Base-by-base conservation (phyloP, 64 coral and sea anemone genomes). In the Porites lutea region DNA sequence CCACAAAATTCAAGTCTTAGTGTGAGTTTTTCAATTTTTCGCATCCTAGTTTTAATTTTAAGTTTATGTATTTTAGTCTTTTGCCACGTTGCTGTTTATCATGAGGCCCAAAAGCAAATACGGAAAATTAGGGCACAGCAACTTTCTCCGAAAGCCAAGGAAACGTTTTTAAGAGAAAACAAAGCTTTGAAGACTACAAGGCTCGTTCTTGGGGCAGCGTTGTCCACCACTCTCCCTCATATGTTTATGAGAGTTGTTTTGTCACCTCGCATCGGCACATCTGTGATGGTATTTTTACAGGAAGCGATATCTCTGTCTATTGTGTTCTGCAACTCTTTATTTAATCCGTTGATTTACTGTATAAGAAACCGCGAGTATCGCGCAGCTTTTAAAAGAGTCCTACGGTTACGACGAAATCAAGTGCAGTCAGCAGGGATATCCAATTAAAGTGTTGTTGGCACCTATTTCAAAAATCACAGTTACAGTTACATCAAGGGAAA, bases 161-260 rank as follows among this genome's bases (percentile, higher is more conserved):
- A 50, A n/a, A 77, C 13, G 18, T 77, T 77, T 21, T 77, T 77
- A 52, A 77, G 8, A 6, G 74, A 77, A 52, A 77, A n/a, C 4
- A 77, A 77, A 20, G 74, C 74, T 77, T 51, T 77, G 6, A 77
- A 49, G 6, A 77, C 74, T 2, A 77, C 73, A 75, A 51, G 14
- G 13, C 15, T 75, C 16, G 18, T 77, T 16, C 48, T 77, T n/a
- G 74, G 74, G 14, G 3, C 49, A n/a, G 74, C 53, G 13, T n/a
- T 77, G 3, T n/a, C 20, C 5, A 0, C 66, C 18, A 21, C 8
- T 18, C 6, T 18, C 18, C 66, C 21, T 5, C 8, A 10, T 14
- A 50, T 52, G 49, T 13, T 57, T 6, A 52, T 10, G 13, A 46
- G 18, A 52, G 4, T 52, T 53, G 74, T 53, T 52, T 77, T 52